These are phyloP conservation scores for Heteronetta atricapilla DNA, from an alignment of 2,113 vertebrate species.

Conservation along the genomic window DNA sequence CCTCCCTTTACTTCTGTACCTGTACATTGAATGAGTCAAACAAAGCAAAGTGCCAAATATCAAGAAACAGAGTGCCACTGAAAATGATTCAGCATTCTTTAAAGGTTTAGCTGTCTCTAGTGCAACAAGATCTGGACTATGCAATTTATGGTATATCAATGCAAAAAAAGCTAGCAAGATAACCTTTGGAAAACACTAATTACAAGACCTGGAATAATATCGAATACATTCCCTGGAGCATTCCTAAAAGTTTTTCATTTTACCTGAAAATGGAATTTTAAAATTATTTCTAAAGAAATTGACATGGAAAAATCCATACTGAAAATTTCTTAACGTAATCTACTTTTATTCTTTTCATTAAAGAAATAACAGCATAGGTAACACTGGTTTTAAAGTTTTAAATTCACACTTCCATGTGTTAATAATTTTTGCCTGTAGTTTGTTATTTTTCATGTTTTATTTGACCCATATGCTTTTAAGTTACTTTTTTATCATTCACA, in stretches of 20 bases:
- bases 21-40: background rate
- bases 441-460: background rate
- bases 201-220: background rate
- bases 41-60: background rate
- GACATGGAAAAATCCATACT: background rate
- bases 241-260: background rate
- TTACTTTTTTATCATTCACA: background rate
- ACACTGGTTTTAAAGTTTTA: background rate
- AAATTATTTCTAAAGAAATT: slow-evolving; percentile 5
- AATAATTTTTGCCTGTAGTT: background rate
- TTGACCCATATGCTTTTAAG: background rate
- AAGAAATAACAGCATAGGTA: background rate
- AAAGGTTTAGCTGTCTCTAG: background rate
- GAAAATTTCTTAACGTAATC: background rate
- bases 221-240: background rate
- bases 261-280: background rate
- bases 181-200: background rate
- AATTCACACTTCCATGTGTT: background rate
- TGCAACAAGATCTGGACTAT: background rate
- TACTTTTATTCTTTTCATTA: background rate
- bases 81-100: background rate
- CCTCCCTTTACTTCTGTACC: background rate
- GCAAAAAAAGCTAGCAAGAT: background rate
- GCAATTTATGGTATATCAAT: background rate
- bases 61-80: background rate